Evolutionary conservation across 1,140 invertebrate genomes (phyloP), one percentile per base, ranked within the genome.

Genomic region (Sitophilus oryzae): DNA sequence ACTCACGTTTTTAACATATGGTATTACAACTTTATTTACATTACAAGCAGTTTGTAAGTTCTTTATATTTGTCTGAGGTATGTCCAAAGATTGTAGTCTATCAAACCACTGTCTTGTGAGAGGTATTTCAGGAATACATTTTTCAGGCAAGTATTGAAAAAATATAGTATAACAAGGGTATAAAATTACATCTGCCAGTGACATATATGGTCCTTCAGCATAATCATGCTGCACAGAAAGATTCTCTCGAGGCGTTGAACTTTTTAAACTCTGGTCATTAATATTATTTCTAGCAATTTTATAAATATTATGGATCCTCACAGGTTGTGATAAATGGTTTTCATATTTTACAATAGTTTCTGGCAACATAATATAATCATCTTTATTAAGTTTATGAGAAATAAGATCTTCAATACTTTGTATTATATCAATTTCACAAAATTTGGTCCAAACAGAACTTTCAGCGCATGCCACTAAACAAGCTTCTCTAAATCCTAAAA

Each of bases 401-500:
- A 57, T 63, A 47, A 66, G 25, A 43, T 69, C 55, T 57, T 77
- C 77, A 0, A 85, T 66, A 8, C 78, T 78, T 16, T 72, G 68
- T 23, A 84, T 75, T 11, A 91, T 73, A 68, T 93, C 88, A 15
- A 92, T 77, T 77, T 96, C 93, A 77, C 92, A 95, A 68, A 93
- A 93, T 64, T 86, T 88, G 0, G 92, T 95, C 91, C 91, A 96
- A 20, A 88, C 76, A 5, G 91, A 94, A 1, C 83, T 78, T 76
- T 94, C 89, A 11, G 87, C 85, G 60, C 88, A 89, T 8, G 89
- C 85, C 56, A 86, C 75, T 1, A 93, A 73, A 67, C 89, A 92
- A 38, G 82, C 80, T 41, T 79, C 78, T 52, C 88, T 81, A 63
- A 92, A 93, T 2, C 89, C 89, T 14, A 92, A 69, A 21, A 88